phyloP scores from a whole-genome alignment of 2,113 vertebrate genomes.

The Callionymus lyra region DNA sequence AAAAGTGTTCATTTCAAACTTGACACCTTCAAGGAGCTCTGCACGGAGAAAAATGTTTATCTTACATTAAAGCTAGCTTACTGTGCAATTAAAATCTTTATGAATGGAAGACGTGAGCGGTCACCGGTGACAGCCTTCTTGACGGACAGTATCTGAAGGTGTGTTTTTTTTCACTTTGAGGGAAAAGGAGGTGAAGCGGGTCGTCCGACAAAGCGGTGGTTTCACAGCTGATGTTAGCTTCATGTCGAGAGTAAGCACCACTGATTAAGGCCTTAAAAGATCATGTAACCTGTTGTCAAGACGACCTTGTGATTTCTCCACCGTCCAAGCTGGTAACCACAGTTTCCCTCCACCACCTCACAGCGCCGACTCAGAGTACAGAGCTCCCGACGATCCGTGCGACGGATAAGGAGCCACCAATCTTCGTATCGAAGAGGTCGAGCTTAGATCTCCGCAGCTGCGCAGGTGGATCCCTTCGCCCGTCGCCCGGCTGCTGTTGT shows the following conservation, averaged over 20 bases:
- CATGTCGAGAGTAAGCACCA: slow-evolving; percentile 42
- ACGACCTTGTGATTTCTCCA: background rate
- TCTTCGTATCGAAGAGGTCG: slow-evolving; percentile 71
- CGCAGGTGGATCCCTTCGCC: slow-evolving; percentile 80
- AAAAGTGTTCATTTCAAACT: too few species aligned
- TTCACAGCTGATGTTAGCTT: slow-evolving; percentile 18
- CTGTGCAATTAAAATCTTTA: background rate
- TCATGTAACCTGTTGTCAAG: too few species aligned
- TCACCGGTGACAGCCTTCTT: slow-evolving; percentile 2
- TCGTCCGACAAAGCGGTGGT: background rate
- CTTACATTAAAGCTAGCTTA: slow-evolving; percentile 21
- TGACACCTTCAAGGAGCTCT: background rate
- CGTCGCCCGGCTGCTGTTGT: slow-evolving; percentile 32
- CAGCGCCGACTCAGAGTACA: slow-evolving; percentile 77
- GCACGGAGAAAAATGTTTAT: slow-evolving; percentile 7
- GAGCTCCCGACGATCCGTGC: slow-evolving; percentile 73
- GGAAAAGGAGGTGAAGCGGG: too few species aligned
- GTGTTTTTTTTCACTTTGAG: too few species aligned
- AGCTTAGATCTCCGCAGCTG: slow-evolving; percentile 91
- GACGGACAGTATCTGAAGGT: slow-evolving; percentile 7
- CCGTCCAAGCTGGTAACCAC: background rate
- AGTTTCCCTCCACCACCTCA: slow-evolving; percentile 31
- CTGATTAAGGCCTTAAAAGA: slow-evolving; percentile 35
- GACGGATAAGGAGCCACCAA: slow-evolving; percentile 68
- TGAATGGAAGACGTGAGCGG: slow-evolving; percentile 46